Conservation (phyloP, 2,113 vertebrate genomes). For the Theropithecus gelada region DNA sequence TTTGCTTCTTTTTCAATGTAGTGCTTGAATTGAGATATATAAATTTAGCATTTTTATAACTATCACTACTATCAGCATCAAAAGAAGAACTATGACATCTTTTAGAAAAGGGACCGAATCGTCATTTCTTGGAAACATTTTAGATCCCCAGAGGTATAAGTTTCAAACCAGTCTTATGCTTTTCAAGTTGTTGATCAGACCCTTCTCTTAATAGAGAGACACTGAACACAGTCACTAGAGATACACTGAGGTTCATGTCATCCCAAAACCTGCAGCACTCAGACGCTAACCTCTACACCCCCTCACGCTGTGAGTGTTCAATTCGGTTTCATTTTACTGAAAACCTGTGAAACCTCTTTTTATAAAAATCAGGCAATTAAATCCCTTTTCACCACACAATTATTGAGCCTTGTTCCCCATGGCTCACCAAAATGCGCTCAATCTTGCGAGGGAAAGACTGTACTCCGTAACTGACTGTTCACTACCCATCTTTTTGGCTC, state of each 20-base stretch:
- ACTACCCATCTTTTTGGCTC: neutral
- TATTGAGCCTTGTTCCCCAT: neutral
- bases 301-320: neutral
- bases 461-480: neutral
- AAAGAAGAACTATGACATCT: constrained; percentile 38
- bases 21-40: constrained; percentile 71
- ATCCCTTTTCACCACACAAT: neutral
- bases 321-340: constrained; percentile 19
- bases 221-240: neutral
- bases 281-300: neutral
- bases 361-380: neutral
- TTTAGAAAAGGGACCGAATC: constrained; percentile 49
- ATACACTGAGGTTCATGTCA: neutral
- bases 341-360: neutral
- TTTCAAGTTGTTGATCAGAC: constrained; percentile 5
- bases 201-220: neutral
- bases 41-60: constrained; percentile 54
- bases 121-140: constrained; percentile 29
- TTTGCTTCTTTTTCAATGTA: constrained; percentile 76
- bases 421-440: neutral
- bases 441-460: neutral
- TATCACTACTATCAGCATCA: constrained; percentile 40
- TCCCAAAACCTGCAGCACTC: neutral
- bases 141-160: neutral
- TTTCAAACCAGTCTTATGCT: constrained; percentile 30